Base-by-base conservation (phyloP, 2,113 vertebrate species). In the Malurus alboscapulatus region DNA sequence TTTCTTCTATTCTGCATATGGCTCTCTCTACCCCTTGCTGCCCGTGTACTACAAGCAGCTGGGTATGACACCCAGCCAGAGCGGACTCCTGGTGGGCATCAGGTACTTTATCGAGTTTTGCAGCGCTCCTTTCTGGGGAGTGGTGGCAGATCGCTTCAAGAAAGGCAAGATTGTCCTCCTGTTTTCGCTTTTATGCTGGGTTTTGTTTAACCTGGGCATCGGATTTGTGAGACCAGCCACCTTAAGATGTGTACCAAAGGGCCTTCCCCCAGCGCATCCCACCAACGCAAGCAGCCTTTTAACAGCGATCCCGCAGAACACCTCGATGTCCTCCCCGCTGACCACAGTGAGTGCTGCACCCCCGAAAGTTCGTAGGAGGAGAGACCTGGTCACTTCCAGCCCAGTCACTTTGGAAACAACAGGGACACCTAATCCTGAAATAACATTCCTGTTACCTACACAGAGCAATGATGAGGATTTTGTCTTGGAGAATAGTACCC, bases 41-140 rank as follows among this genome's bases (percentile, higher is more conserved):
- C 98, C 99, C 1, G 97, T 99, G 19, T 99, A 99, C 94, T 99
- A 99, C 84, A 99, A 99, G 85, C 99, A 99, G 96, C 98, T 99
- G 69, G 99, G 99, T 24, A 99, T 99, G 98, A 98, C 98, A 7
- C 98, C 99, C 58, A 98, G 98, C 90, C 99, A 99, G 96, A 99
- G 99, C 5, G 99, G 99, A 42, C 97, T 99, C 59, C 96, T 99
- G 8, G 98, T 99, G 21, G 99, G 99, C 51, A 99, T 99, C 80
- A 97, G 99, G 27, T 99, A 99, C 97, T 99, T 99, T 55, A 99
- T 99, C 30, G 99, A 99, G 95, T 99, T 99, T 95, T 99, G 99
- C 97, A 99, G 99, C 73, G 99, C 99, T 53, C 99, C 99, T 12
- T 99, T 99, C 95, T 99, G 99, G 99, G 99, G 99, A 5, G 97